phyloP scores from a whole-genome alignment of 2,113 vertebrate species.

The Stictonetta naevosa region DNA sequence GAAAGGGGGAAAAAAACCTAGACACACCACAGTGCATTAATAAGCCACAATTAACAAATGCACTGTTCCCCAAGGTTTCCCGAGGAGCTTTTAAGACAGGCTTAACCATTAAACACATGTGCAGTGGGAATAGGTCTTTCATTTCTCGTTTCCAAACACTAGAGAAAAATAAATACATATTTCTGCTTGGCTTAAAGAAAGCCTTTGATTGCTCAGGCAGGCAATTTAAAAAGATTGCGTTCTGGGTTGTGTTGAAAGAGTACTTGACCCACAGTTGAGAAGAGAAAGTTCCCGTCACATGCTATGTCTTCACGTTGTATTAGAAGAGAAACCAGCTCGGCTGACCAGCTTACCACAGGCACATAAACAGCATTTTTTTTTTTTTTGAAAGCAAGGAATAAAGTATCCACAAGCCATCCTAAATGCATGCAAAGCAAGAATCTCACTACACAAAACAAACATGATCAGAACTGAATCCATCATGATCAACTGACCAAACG shows the following conservation, averaged over 20 bases:
- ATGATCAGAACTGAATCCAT: too few relatives aligned
- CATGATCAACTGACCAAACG: too few relatives aligned
- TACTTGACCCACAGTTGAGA: not conserved
- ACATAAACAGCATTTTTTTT: not conserved
- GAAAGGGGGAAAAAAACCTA: rapidly evolving
- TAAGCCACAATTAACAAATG: not conserved
- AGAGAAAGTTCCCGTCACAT: not conserved
- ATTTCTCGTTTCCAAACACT: not conserved
- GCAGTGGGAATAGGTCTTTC: not conserved
- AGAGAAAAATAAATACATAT: not conserved
- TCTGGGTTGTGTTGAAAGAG: not conserved
- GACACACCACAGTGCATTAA: not conserved
- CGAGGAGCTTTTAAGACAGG: not conserved
- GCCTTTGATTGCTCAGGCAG: not conserved
- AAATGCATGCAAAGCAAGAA: not conserved
- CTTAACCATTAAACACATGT: not conserved
- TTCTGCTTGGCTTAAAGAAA: not conserved
- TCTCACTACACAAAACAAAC: not conserved
- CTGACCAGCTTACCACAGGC: not conserved
- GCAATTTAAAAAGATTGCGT: not conserved
- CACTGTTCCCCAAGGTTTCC: not conserved
- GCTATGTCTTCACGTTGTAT: not conserved
- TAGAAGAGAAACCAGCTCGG: not conserved
- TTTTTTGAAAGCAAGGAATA: not conserved
- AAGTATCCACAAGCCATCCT: not conserved